Evolutionary conservation across 30 jellyfish, hydroid and myxozoan species (phyloP).

Genomic region (Hydra vulgaris): DNA sequence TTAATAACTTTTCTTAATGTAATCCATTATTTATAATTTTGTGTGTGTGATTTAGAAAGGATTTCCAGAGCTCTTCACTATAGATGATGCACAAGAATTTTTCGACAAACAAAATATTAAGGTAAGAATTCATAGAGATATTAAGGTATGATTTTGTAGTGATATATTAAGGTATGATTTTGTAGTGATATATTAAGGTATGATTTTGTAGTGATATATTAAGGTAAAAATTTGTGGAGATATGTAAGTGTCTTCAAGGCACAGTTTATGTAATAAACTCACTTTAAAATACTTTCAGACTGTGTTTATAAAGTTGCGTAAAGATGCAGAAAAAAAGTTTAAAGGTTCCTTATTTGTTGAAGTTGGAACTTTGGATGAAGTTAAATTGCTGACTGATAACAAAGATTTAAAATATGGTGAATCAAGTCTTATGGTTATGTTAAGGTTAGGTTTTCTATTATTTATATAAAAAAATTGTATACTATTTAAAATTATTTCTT

Average conservation of each 20-base stretch:
- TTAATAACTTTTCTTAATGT: too few relatives aligned
- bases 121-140: conserved; percentile 40
- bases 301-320: conserved; percentile 45
- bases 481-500: background rate
- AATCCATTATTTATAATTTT: too few relatives aligned
- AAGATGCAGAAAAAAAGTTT: conserved; percentile 27
- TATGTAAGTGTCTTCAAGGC: too few relatives aligned
- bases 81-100: conserved; percentile 54
- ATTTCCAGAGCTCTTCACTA: conserved; percentile 47
- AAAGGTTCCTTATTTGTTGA: conserved; percentile 80
- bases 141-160: too few relatives aligned
- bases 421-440: conserved; percentile 24
- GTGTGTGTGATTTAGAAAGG: conserved; percentile 45
- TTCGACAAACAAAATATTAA: conserved; percentile 42
- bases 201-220: too few relatives aligned
- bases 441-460: conserved; percentile 29
- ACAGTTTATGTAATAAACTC: too few relatives aligned
- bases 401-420: conserved; percentile 45
- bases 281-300: too few relatives aligned
- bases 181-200: too few relatives aligned
- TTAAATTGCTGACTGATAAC: conserved; percentile 26
- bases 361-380: conserved; percentile 45
- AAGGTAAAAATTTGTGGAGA: too few relatives aligned
- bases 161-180: too few relatives aligned
- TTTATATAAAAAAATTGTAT: background rate